These are phyloP conservation scores for Peromyscus californicus DNA, from an alignment of 2,113 vertebrate species.

Conservation along the genomic window DNA sequence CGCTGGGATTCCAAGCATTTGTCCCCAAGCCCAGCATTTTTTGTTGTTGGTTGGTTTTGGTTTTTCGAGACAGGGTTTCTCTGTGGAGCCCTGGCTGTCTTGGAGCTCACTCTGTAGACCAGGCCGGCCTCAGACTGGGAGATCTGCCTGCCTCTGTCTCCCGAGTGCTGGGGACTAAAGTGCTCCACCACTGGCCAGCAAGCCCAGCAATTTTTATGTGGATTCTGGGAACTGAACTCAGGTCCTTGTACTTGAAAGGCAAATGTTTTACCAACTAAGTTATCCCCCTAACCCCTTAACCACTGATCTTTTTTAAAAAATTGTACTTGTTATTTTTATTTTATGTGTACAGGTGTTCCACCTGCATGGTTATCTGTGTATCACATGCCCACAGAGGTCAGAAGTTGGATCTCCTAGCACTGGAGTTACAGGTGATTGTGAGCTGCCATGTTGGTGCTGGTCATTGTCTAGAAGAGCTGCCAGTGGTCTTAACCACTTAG, in stretches of 20 bases:
- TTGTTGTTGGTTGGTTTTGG: neutral
- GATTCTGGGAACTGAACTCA: neutral
- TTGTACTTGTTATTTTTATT: neutral
- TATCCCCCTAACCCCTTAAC: neutral
- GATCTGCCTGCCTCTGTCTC: no score
- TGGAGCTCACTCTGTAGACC: neutral
- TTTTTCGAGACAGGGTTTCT: neutral
- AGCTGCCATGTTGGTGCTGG: neutral
- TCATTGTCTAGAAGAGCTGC: neutral
- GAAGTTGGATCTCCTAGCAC: neutral
- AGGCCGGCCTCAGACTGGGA: no score
- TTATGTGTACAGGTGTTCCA: neutral
- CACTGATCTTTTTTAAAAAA: neutral
- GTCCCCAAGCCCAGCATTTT: neutral
- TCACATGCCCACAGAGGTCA: neutral
- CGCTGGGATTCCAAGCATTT: neutral
- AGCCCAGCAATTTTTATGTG: neutral
- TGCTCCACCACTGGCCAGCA: neutral
- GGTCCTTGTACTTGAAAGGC: neutral
- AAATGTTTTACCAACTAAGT: neutral
- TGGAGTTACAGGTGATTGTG: neutral
- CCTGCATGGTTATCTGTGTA: neutral
- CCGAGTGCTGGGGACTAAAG: neutral
- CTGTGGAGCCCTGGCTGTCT: neutral
- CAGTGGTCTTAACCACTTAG: neutral